Evolutionary conservation across 2,113 vertebrate genomes (phyloP).

Genomic region (Pomatorhinus ruficollis): DNA sequence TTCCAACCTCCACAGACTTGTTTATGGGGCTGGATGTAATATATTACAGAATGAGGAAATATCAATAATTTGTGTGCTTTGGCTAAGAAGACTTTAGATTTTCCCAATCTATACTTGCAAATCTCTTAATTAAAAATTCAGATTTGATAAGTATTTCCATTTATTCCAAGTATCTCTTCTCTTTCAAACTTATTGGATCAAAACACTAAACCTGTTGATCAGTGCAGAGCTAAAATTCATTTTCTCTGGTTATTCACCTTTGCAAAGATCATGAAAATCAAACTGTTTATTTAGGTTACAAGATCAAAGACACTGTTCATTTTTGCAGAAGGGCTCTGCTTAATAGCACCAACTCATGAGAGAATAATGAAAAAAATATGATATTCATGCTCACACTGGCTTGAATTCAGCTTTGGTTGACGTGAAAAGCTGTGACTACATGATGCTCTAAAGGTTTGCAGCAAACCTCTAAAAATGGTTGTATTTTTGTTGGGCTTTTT

Average conservation of each 20-base stretch:
- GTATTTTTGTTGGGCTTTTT: neutral
- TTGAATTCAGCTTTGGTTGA: neutral
- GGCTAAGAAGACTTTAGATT: neutral
- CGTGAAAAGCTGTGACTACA: neutral
- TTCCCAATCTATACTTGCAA: neutral
- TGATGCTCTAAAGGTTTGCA: neutral
- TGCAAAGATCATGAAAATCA: neutral
- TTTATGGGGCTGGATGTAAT: neutral
- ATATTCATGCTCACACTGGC: neutral
- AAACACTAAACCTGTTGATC: neutral
- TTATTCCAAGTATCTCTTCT: neutral
- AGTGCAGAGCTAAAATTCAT: neutral
- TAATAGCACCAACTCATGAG: neutral
- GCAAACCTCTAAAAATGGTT: neutral
- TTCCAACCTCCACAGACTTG: neutral
- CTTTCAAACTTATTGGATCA: neutral
- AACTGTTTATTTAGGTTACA: neutral
- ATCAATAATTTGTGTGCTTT: neutral
- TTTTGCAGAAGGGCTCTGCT: neutral
- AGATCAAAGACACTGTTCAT: neutral
- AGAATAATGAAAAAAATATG: neutral
- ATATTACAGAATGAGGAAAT: neutral
- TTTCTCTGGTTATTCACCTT: neutral
- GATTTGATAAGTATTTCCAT: neutral
- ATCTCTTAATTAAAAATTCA: neutral